Evolutionary conservation across 2,888 invertebrate genomes (phyloP).

Genomic region (Drosophila rubida): DNA sequence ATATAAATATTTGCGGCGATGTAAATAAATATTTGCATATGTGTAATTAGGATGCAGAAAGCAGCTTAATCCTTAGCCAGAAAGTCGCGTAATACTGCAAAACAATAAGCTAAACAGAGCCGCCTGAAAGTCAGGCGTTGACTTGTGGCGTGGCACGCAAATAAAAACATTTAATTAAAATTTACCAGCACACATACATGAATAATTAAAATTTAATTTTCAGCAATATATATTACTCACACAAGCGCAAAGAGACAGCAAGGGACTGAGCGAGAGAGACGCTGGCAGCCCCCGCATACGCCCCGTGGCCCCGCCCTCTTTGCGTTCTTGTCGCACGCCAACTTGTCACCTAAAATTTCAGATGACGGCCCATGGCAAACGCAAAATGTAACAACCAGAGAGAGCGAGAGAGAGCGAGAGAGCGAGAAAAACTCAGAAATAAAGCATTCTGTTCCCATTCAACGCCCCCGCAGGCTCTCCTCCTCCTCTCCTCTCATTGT

Average conservation of each 20-base stretch:
- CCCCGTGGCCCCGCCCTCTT: background rate
- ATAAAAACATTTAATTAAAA: conserved; percentile 78
- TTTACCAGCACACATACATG: conserved; percentile 69
- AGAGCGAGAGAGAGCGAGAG: background rate
- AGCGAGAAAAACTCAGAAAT: conserved; percentile 42
- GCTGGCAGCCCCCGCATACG: background rate
- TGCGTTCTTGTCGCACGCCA: conserved; percentile 30
- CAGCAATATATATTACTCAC: conserved; percentile 67
- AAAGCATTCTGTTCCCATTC: conserved; percentile 60
- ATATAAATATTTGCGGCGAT: conserved; percentile 25
- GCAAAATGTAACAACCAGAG: conserved; percentile 31
- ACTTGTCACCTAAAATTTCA: conserved; percentile 69
- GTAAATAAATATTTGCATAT: conserved; percentile 61
- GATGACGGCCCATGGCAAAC: conserved; percentile 49
- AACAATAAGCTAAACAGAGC: conserved; percentile 39
- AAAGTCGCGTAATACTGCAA: conserved; percentile 42
- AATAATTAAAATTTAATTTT: conserved; percentile 78
- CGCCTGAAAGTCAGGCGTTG: background rate
- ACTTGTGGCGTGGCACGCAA: too few species aligned
- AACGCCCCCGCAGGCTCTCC: conserved; percentile 17
- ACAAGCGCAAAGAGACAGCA: conserved; percentile 15
- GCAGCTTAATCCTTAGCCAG: conserved; percentile 54
- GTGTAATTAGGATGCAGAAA: conserved; percentile 62
- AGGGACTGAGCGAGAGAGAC: background rate
- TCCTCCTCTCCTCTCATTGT: background rate